Evolutionary conservation across 2,113 vertebrate genomes (phyloP).

Genomic region (Callionymus lyra): DNA sequence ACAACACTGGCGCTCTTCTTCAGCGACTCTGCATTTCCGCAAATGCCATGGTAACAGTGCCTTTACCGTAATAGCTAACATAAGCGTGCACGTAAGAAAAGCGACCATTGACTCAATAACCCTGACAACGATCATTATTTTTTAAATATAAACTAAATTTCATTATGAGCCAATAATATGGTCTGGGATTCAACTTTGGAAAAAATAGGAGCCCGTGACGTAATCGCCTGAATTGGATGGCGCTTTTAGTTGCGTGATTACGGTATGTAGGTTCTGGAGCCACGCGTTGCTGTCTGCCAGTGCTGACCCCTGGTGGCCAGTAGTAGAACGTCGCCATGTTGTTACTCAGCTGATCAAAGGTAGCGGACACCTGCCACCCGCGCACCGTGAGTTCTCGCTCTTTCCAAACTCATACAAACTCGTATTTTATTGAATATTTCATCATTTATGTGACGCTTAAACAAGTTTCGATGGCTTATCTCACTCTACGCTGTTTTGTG

Average conservation of each 20-base stretch:
- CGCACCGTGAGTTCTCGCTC: conserved; percentile 21
- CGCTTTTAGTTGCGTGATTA: too few species aligned
- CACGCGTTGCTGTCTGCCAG: too few species aligned
- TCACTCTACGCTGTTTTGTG: too few species aligned
- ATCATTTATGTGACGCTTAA: not conserved
- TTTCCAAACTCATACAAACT: conserved; percentile 1
- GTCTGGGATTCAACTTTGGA: too few species aligned
- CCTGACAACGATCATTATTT: too few species aligned
- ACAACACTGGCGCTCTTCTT: conserved; percentile 6
- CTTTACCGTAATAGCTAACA: conserved; percentile 19
- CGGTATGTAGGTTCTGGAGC: too few species aligned
- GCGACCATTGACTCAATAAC: too few species aligned
- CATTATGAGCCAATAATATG: not conserved
- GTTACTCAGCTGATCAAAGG: conserved; percentile 10
- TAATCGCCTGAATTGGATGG: too few species aligned
- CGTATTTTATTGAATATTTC: not conserved
- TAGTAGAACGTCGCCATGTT: not conserved
- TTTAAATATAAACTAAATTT: not conserved
- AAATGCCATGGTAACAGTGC: conserved; percentile 53
- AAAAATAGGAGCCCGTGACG: too few species aligned
- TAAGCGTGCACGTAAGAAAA: not conserved
- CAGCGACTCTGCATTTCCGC: conserved; percentile 44
- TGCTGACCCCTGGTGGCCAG: conserved; percentile 28
- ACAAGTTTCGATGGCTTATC: too few species aligned
- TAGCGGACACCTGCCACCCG: conserved; percentile 22